Evolutionary conservation across 2,113 vertebrate species (phyloP).

Genomic region (Pomatorhinus ruficollis): DNA sequence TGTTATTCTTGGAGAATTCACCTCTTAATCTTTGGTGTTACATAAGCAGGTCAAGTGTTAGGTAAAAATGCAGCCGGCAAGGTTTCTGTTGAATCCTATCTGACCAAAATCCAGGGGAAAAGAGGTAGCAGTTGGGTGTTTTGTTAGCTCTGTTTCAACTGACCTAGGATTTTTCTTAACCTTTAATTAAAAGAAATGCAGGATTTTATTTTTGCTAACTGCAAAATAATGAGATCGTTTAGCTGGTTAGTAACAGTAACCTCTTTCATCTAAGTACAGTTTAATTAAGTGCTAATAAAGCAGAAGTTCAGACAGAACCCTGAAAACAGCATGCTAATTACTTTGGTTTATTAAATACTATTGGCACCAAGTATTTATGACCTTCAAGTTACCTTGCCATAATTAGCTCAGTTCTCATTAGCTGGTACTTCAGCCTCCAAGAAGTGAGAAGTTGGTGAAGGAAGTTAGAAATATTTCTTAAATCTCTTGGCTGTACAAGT

Average conservation of each 20-base stretch:
- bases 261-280: slow-evolving; percentile 16
- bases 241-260: slow-evolving; percentile 31
- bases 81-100: neutral
- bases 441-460: neutral
- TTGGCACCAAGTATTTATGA: slow-evolving; percentile 14
- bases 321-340: slow-evolving; percentile 9
- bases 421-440: neutral
- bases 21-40: neutral
- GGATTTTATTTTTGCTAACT: slow-evolving; percentile 36
- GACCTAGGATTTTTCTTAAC: slow-evolving; percentile 39
- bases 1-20: neutral
- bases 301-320: slow-evolving; percentile 11
- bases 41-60: neutral
- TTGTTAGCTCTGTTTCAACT: slow-evolving; percentile 24
- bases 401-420: slow-evolving; percentile 45
- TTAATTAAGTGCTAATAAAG: slow-evolving; percentile 61
- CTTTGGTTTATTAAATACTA: neutral
- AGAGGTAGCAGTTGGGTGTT: neutral
- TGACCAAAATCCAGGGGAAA: neutral
- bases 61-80: neutral
- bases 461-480: neutral
- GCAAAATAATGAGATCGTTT: slow-evolving; percentile 39
- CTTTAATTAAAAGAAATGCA: slow-evolving; percentile 60
- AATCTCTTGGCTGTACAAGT: neutral
- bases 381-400: neutral